Conservation (phyloP, 1,140 invertebrate genomes). For the Lucilia sericata region DNA sequence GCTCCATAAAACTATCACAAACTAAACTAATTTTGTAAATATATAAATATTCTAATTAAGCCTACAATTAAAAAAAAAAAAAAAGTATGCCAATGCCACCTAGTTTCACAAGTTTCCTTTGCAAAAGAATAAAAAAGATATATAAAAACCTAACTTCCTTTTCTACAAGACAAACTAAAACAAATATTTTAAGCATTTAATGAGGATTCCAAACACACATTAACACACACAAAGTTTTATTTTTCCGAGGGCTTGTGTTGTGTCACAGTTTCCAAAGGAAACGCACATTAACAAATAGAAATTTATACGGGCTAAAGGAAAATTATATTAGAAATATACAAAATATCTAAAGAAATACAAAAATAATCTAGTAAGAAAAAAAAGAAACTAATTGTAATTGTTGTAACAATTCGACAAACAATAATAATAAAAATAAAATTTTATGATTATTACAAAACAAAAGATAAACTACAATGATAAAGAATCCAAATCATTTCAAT, state of each 20-base stretch:
- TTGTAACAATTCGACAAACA: conserved; percentile 15
- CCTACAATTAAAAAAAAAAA: too few relatives aligned
- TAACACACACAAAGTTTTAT: not conserved
- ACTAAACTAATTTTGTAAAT: too few relatives aligned
- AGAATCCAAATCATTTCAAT: not conserved
- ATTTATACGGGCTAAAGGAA: conserved; percentile 4
- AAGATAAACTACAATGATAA: not conserved
- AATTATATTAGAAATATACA: not conserved
- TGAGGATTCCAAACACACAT: not conserved
- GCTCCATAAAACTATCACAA: too few relatives aligned
- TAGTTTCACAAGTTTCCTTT: too few relatives aligned
- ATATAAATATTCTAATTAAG: too few relatives aligned
- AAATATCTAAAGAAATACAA: not conserved
- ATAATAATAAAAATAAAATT: conserved; percentile 25
- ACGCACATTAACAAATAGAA: not conserved
- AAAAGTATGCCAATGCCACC: too few relatives aligned
- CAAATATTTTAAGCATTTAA: conserved; percentile 18
- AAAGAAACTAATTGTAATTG: not conserved
- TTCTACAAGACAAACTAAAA: not conserved
- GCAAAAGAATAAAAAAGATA: too few relatives aligned
- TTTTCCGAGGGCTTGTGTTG: too few relatives aligned
- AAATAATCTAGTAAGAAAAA: not conserved
- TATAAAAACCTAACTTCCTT: too few relatives aligned
- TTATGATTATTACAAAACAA: not conserved
- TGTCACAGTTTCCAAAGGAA: too few relatives aligned